Base-by-base conservation (phyloP, 2,888 invertebrate species). In the Lepidochrysops patricia region DNA sequence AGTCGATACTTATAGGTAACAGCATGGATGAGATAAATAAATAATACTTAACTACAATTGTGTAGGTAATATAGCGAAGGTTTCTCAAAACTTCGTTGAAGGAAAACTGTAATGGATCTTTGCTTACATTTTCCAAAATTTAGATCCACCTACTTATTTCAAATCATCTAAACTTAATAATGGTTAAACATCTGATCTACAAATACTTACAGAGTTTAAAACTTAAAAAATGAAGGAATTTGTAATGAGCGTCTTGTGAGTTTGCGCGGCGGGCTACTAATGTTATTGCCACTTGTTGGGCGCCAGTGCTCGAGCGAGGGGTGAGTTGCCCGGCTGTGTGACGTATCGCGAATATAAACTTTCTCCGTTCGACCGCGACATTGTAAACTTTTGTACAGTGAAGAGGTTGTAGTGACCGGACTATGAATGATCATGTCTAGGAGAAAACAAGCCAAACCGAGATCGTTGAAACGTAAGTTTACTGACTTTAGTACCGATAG, bases 381-480 rank as follows among this genome's bases (percentile, higher is more conserved):
- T 25, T 15, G 48, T 19, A 52, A 34, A 50, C 43, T 13, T 34
- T 56, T 52, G 13, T 26, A 58, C 35, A 58, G 37, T 35, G 35
- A 58, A 35, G 52, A 57, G 62, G 35, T 43, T 59, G 57, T 60
- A 63, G 50, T 57, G n/a, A 61, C 52, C 59, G 57, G 35, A 63
- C 62, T 66, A 67, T 68, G 63, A 65, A 61, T 64, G 62, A 77
- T 70, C 66, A 91, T 93, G 93, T 93, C 93, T 68, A 90, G 93
- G 69, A 89, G 93, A 72, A 93, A 93, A 79, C 93, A 93, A 77
- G 93, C 93, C 50, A 93, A 93, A 73, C 93, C 93, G 67, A 90
- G 93, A 73, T 92, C 93, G 64, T 87, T 93, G 66, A 93, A 93
- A 90, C 90, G 93, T 93, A 86, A 92, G 92, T 90, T n/a, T 32